Conservation (phyloP, 1,140 invertebrate genomes). For the Macrosteles quadrilineatus region DNA sequence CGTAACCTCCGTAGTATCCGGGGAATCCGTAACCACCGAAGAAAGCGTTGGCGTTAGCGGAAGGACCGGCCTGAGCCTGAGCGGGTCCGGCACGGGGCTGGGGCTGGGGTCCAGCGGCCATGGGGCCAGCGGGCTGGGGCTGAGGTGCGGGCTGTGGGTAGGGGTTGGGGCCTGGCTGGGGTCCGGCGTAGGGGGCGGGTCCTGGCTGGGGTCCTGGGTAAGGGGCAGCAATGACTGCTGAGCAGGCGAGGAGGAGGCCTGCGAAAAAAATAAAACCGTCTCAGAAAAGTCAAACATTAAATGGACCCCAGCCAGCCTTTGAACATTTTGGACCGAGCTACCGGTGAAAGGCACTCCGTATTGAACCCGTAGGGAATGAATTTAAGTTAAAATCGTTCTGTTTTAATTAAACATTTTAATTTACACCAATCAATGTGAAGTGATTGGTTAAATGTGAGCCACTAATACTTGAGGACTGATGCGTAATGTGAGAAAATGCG, state of each 20-base stretch:
- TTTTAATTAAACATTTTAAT: too few species aligned
- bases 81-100: neutral
- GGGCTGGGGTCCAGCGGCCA: neutral
- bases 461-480: too few species aligned
- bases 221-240: neutral
- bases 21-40: neutral
- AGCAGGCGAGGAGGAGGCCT: constrained; percentile 6
- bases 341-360: too few species aligned
- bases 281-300: too few species aligned
- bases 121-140: neutral
- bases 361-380: too few species aligned
- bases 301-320: too few species aligned
- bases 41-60: neutral
- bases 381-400: too few species aligned
- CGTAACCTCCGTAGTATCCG: neutral
- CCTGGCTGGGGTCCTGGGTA: neutral
- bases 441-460: too few species aligned
- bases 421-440: too few species aligned
- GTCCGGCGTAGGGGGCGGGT: neutral
- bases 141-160: neutral
- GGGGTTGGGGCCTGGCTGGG: neutral
- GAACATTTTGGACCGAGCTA: too few species aligned
- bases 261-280: neutral
- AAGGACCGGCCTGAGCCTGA: neutral
- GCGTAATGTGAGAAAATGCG: too few species aligned